phyloP scores from a whole-genome alignment of 2,113 vertebrate genomes.

The Numenius arquata region DNA sequence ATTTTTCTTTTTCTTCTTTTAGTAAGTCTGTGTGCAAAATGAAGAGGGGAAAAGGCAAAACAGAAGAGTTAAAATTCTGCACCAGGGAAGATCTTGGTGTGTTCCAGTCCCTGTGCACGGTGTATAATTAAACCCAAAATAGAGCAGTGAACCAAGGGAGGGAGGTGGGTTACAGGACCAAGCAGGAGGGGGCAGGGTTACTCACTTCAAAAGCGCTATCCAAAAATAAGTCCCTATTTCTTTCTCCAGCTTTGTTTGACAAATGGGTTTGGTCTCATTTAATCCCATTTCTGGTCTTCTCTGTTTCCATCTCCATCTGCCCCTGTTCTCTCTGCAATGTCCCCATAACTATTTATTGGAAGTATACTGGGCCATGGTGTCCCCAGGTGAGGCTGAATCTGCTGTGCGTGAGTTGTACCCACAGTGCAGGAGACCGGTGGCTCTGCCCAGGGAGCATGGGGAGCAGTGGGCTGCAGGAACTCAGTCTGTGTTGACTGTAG shows the following conservation, averaged over 20 bases:
- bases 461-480: background rate
- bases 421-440: background rate
- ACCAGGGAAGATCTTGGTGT: constrained; percentile 29
- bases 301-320: background rate
- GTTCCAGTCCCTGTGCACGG: background rate
- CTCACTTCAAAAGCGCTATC: constrained; percentile 47
- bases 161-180: constrained; percentile 10
- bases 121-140: constrained; percentile 69
- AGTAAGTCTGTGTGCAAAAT: background rate
- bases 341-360: background rate
- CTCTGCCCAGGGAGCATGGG: background rate
- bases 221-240: constrained; percentile 55
- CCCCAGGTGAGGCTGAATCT: background rate
- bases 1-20: background rate
- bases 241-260: constrained; percentile 19
- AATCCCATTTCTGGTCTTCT: background rate
- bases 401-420: background rate
- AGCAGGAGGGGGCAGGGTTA: constrained; percentile 1
- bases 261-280: constrained; percentile 33
- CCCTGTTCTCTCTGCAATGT: background rate
- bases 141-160: constrained; percentile 46
- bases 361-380: background rate
- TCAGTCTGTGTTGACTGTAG: background rate
- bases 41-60: constrained; percentile 8
- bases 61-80: constrained; percentile 12